Evolutionary conservation across 1,140 invertebrate species (phyloP).

Genomic region (Drosophila lini): DNA sequence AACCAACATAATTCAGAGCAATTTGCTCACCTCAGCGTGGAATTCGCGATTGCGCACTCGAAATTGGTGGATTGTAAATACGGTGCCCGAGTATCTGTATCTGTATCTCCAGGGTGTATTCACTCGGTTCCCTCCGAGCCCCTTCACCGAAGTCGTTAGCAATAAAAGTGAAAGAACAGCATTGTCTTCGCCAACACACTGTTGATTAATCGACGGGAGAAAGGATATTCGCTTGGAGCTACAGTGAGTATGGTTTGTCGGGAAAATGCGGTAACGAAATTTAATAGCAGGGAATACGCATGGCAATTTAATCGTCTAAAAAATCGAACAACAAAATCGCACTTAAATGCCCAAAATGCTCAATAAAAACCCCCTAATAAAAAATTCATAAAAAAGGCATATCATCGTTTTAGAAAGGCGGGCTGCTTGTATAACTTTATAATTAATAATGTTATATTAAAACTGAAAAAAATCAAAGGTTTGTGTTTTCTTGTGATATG

Average conservation of each 20-base stretch:
- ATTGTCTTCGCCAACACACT: conserved; percentile 16
- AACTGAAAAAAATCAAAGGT: background rate
- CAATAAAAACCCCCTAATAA: background rate
- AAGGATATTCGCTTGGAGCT: conserved; percentile 38
- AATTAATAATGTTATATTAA: background rate
- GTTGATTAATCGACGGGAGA: conserved; percentile 38
- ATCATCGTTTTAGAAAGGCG: conserved; percentile 2
- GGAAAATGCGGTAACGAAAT: conserved; percentile 28
- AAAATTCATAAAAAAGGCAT: background rate
- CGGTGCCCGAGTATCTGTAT: conserved; percentile 24
- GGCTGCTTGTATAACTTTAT: background rate
- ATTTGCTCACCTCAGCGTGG: conserved; percentile 61
- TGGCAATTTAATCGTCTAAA: conserved; percentile 3
- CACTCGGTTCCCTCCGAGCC: conserved; percentile 12
- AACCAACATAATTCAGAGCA: conserved; percentile 56
- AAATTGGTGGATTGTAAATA: conserved; percentile 54
- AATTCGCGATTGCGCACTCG: conserved; percentile 62
- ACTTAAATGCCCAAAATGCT: background rate
- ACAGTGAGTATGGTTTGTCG: conserved; percentile 26
- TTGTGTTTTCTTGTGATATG: background rate
- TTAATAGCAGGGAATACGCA: conserved; percentile 28
- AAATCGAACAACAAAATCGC: conserved; percentile 1
- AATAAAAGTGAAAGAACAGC: conserved; percentile 69
- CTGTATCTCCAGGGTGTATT: conserved; percentile 22
- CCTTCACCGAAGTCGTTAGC: conserved; percentile 15